These are phyloP conservation scores for Ibidorhyncha struthersii DNA, from an alignment of 2,113 vertebrate genomes.

Conservation along the genomic window DNA sequence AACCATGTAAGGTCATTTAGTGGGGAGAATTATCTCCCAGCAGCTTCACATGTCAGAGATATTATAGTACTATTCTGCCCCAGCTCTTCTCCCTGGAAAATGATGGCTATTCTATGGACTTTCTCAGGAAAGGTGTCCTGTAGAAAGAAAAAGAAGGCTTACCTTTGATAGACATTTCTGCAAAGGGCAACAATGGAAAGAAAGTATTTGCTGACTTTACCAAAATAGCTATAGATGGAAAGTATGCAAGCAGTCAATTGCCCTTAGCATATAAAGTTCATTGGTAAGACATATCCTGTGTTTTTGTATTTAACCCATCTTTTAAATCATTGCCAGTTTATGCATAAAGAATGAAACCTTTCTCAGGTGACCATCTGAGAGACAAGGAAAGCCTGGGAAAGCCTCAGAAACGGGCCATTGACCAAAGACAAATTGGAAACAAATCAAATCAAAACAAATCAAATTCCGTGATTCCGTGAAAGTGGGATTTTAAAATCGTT, in stretches of 20 bases:
- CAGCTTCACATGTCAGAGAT: conserved; percentile 20
- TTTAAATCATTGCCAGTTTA: background rate
- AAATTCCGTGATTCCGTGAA: background rate
- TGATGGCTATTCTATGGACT: background rate
- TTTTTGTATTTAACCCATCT: background rate
- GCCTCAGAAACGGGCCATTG: background rate
- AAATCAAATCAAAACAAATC: too few species aligned
- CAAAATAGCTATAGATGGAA: background rate
- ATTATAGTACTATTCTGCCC: background rate
- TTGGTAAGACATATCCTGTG: background rate
- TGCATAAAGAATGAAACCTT: background rate
- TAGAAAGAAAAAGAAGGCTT: background rate
- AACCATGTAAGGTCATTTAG: conserved; percentile 41
- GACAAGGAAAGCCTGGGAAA: background rate
- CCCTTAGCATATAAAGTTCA: background rate
- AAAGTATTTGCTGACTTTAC: background rate
- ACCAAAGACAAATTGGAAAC: background rate
- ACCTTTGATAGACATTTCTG: background rate
- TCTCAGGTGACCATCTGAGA: background rate
- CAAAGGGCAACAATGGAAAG: background rate
- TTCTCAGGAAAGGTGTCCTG: background rate
- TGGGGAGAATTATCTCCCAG: conserved; percentile 39
- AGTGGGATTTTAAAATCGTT: background rate
- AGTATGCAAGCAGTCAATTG: background rate
- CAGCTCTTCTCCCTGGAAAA: background rate